Evolutionary conservation across 2,888 invertebrate genomes (phyloP).

Genomic region (Melipona bicolor): DNA sequence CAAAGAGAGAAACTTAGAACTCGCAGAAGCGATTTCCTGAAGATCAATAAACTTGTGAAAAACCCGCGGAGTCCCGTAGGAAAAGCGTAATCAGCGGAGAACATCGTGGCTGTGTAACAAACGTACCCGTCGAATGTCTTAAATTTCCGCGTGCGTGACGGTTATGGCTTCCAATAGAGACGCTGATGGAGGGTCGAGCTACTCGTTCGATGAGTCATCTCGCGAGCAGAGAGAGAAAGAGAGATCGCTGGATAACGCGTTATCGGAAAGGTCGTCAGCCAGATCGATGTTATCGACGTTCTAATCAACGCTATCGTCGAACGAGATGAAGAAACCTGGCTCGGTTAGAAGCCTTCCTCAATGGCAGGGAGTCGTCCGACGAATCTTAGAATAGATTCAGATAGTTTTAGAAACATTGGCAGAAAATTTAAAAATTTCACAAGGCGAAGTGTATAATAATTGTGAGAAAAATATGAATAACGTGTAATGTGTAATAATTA

Average conservation of each 20-base stretch:
- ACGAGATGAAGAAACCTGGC: conserved; percentile 19
- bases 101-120: background rate
- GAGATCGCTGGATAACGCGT: conserved; percentile 65
- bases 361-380: conserved; percentile 62
- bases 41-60: background rate
- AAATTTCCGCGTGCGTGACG: conserved; percentile 37
- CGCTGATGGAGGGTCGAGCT: conserved; percentile 39
- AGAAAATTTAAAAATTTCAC: background rate
- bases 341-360: conserved; percentile 63
- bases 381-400: conserved; percentile 24
- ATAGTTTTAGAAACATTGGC: background rate
- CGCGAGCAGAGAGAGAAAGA: conserved; percentile 22
- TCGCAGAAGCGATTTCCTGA: background rate
- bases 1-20: too few species aligned
- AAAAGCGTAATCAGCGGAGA: background rate
- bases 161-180: conserved; percentile 31
- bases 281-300: conserved; percentile 64
- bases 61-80: background rate
- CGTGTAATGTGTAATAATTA: background rate
- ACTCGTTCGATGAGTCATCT: conserved; percentile 66
- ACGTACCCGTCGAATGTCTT: background rate
- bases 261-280: conserved; percentile 64
- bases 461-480: background rate
- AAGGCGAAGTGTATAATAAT: background rate
- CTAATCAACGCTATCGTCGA: conserved; percentile 61